Evolutionary conservation across 2,888 invertebrate genomes (phyloP).

Genomic region (Cistogaster globosa): DNA sequence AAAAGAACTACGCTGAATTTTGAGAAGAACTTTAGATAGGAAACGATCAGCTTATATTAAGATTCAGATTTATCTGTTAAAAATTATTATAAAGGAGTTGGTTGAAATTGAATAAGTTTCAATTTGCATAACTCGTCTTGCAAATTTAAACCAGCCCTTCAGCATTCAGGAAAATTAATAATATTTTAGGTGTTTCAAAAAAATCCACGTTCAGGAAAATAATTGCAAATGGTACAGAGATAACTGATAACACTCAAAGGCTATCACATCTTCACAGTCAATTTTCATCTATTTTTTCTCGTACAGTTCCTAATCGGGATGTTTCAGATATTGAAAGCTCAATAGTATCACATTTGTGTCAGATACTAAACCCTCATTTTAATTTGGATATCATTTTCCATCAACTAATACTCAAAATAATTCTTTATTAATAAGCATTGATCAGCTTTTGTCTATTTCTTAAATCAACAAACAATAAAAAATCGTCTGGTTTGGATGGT

Average conservation of each 20-base stretch:
- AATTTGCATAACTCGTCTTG: background rate
- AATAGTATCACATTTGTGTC: background rate
- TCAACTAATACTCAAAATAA: background rate
- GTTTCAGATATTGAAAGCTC: background rate
- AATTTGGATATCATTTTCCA: background rate
- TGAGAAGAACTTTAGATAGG: background rate
- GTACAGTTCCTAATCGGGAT: background rate
- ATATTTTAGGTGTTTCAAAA: background rate
- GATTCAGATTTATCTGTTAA: background rate
- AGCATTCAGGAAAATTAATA: background rate
- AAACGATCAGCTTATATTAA: background rate
- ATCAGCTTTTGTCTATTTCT: background rate
- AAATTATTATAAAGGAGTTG: constrained; percentile 31
- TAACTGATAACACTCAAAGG: too few species aligned
- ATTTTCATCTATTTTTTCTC: too few species aligned
- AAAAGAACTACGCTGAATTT: background rate
- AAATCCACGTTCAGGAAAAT: background rate
- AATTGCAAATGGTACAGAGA: background rate
- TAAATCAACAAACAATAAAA: background rate
- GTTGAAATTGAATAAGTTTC: background rate
- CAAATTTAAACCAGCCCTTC: background rate
- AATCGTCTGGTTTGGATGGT: too few species aligned
- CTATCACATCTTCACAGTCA: background rate
- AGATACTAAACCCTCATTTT: background rate
- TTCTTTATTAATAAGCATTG: background rate